Base-by-base conservation (phyloP, 2,888 invertebrate species). In the Diarsia rubi region DNA sequence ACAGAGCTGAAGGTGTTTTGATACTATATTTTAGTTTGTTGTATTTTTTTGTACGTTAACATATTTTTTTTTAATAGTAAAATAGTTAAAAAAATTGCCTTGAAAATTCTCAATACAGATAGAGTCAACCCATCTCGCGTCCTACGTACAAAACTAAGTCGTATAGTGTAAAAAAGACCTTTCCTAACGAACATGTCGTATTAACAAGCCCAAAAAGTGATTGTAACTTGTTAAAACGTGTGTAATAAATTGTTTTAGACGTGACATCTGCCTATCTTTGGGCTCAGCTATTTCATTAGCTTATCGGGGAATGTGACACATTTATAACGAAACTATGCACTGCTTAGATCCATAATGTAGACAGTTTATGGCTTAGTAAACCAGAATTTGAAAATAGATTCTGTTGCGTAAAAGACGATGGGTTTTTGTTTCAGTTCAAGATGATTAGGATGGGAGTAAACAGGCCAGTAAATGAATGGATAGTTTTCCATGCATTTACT, bases 211-310 rank as follows among this genome's bases (percentile, higher is more conserved):
- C 69, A 77, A 82, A 82, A 82, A 78, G 57, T 84, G 82, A 85
- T 81, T 70, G 60, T 73, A 70, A 74, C 81, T 69, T 78, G 80
- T 88, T 81, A 83, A 76, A 82, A 68, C 71, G 66, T 72, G 59
- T 72, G 72, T 82, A 69, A 85, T 89, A 87, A 83, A 88, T 88
- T 88, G 54, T 79, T 75, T 75, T 75, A 69, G 82, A 88, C 79
- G 57, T 77, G 78, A 75, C 85, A 79, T 81, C 78, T 79, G 78
- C 73, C 45, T 77, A 75, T 75, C 84, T 74, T n/a, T 54, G 57
- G 71, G 65, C 59, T 57, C 75, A 59, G 57, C 77, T 78, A 86
- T 83, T 81, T 84, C 81, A 84, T 81, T 84, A 80, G 71, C 47
- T 57, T 75, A 86, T 80, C 83, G 45, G n/a, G 72, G 67, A 78